Evolutionary conservation across 2,113 vertebrate genomes (phyloP), one percentile per base, ranked within the genome.

Genomic region (Proteles cristata): DNA sequence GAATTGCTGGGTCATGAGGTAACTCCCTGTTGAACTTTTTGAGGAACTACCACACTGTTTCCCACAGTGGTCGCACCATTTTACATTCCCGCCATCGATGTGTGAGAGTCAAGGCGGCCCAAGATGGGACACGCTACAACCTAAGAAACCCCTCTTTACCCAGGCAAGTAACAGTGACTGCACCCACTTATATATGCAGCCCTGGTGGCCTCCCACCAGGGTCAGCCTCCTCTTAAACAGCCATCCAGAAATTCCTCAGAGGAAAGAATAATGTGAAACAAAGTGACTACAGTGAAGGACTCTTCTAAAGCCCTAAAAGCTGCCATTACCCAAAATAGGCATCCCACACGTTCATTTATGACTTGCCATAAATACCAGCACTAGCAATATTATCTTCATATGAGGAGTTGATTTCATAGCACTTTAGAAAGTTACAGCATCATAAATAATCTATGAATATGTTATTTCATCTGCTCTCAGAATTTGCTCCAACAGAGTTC

Each of bases 371-470:
- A 96, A 94, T 35, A 86, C 58, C 31, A 93, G 43, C 50, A 35
- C 11, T 45, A 35, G 65, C 43, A 95, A 33, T 93, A 53, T 61
- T 91, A 63, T 83, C 69, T 94, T 88, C 35, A 8, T 69, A 58
- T 43, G 43, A 92, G 50, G 50, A 90, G 43, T 48, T 94, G 89
- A 80, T 77, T 80, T 95, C 61, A 53, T 23, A 85, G 31, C 5
- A 7, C 48, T 92, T 89, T 50, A 89, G 90, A 86, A 85, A 93
- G 80, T 88, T 33, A 71, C 53, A 86, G 26, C 79, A 61, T 73
- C 90, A 84, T 97, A 94, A 93, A 93, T 95, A 63, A 53, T 83
- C 94, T 82, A 43, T 26, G 19, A 94, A 80, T 84, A 50, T 86
- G 91, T 96, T 93, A 71, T 83, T 96, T 95, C n/a, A 92, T 66